Base-by-base conservation (phyloP, 1,140 invertebrate species). In the Drosophila seguyi region DNA sequence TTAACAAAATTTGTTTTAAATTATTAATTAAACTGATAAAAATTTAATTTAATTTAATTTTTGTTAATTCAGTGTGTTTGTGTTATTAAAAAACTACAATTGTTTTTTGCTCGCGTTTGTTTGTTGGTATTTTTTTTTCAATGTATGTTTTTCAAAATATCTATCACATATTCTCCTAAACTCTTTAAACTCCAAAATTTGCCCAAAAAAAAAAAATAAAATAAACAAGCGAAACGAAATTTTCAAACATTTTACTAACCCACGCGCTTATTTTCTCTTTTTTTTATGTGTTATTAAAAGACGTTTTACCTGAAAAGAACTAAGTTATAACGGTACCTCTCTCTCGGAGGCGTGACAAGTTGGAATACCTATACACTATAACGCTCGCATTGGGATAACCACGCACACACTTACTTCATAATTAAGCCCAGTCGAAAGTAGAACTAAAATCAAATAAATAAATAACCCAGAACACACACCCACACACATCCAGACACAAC, bases 111-210 rank as follows among this genome's bases (percentile, higher is more conserved):
- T 36, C 67, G 63, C 36, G 34, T 22, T 55, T 36, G 2, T 53
- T 20, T 44, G 20, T 58, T 44, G 34, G 36, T 18, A 65, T 18
- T 39, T 66, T 61, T 25, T 11, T n/a, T 45, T 52, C 39, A 59
- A 60, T 68, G 73, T 85, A 84, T 84, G 81, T 85, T 85, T 81
- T 85, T 85, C 76, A 85, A 84, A 81, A 85, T 74, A 66, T 45
- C 0, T 13, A 13, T 34, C 5, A 63, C 44, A 58, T 31, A 16
- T 25, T 16, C 20, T 50, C 36, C 44, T 60, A n/a, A 22, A 47
- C 47, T 27, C 39, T 34, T 27, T 8, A 55, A 25, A 27, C 66
- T 71, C n/a, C 11, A 48, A n/a, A 48, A 27, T n/a, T 16, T 47
- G 0, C 13, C 22, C n/a, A n/a, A n/a, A n/a, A n/a, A n/a, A n/a